A percentile compares a stretch with the other conserved stretches of the same genome.
These are phyloP conservation scores for Nesoenas mayeri DNA, from an alignment of 2,113 vertebrate species.

Conservation along the genomic window DNA sequence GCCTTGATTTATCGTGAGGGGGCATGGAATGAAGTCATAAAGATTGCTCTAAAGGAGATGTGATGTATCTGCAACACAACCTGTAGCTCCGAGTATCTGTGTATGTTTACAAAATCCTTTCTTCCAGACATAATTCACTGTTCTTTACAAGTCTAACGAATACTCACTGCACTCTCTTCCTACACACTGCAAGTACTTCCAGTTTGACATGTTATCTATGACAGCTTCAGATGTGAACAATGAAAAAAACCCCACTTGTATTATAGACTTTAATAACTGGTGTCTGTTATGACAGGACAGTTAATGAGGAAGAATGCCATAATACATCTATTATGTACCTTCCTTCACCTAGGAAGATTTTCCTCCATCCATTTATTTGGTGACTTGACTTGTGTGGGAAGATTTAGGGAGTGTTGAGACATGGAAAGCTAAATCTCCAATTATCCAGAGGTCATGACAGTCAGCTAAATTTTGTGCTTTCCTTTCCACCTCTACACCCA, in stretches of 20 bases:
- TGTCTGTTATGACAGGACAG: background rate
- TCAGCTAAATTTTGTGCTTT: constrained; percentile 48
- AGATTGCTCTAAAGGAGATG: background rate
- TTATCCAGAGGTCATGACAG: constrained; percentile 61
- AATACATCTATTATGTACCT: background rate
- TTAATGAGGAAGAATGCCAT: background rate
- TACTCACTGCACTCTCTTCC: background rate
- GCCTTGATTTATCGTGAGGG: background rate
- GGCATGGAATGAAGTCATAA: background rate
- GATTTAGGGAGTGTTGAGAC: constrained; percentile 58
- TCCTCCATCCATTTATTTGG: constrained; percentile 4
- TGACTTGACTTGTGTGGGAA: constrained; percentile 33
- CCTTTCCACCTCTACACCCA: constrained; percentile 63
- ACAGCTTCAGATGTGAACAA: background rate
- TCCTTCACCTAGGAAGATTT: constrained; percentile 1
- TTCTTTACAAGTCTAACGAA: constrained; percentile 3
- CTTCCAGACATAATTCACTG: background rate
- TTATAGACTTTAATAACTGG: background rate
- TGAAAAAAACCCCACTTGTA: background rate
- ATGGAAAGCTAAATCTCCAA: constrained; percentile 58
- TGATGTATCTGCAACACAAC: background rate
- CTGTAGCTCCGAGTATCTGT: background rate
- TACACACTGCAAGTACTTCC: background rate
- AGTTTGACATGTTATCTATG: background rate
- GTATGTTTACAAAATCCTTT: background rate